Evolutionary conservation across 1,140 invertebrate genomes (phyloP).

Genomic region (Sesamia nonagrioides): DNA sequence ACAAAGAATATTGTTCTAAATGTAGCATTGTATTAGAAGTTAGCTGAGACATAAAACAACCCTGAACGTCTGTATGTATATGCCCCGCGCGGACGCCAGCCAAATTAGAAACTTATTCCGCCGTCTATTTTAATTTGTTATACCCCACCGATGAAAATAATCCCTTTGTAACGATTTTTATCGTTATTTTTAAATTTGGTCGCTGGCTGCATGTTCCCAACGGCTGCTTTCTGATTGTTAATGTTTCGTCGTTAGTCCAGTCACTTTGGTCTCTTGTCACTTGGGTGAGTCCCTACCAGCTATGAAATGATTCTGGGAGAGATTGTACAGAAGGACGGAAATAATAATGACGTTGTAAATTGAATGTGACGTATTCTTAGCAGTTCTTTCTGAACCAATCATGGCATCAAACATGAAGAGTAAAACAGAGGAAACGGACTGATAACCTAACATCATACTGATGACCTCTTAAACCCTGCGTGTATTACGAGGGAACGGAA

Average conservation of each 20-base stretch:
- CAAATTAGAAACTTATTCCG: conserved; percentile 39
- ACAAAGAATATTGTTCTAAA: conserved; percentile 10
- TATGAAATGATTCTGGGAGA: too few relatives aligned
- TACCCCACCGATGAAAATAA: conserved; percentile 58
- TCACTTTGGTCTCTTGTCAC: background rate
- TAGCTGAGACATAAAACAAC: background rate
- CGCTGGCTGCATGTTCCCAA: conserved; percentile 7
- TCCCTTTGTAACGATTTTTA: conserved; percentile 67
- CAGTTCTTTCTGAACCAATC: too few relatives aligned
- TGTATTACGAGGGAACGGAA: background rate
- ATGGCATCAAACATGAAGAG: too few relatives aligned
- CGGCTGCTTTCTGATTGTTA: background rate
- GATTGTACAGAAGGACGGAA: too few relatives aligned
- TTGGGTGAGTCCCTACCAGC: background rate
- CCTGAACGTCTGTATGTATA: background rate
- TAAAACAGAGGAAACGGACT: background rate
- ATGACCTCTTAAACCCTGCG: background rate
- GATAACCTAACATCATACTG: background rate
- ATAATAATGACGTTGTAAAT: too few relatives aligned
- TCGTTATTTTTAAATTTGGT: conserved; percentile 63
- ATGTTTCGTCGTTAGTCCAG: background rate
- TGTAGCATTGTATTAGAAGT: background rate
- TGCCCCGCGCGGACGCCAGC: conserved; percentile 16
- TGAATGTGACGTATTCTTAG: too few relatives aligned
- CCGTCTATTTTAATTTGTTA: conserved; percentile 54